phyloP scores from a whole-genome alignment of 2,113 vertebrate species.

The Epinephelus lanceolatus region DNA sequence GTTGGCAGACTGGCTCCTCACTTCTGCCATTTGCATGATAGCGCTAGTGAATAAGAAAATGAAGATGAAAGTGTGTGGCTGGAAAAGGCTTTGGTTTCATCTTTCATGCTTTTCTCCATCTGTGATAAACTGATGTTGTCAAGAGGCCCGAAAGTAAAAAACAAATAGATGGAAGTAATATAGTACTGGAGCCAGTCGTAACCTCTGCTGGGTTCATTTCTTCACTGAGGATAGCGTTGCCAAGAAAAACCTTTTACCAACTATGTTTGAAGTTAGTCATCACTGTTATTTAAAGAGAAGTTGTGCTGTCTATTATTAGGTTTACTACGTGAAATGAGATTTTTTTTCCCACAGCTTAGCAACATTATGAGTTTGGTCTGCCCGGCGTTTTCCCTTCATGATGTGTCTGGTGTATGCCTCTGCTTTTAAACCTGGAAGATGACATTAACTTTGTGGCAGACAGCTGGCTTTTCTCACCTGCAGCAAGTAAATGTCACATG shows the following conservation, averaged over 20 bases:
- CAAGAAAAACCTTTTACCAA: conserved; percentile 32
- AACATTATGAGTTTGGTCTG: conserved; percentile 22
- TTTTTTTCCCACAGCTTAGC: not conserved
- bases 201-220: conserved; percentile 5
- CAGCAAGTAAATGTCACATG: conserved; percentile 14
- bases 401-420: not conserved
- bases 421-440: conserved; percentile 28
- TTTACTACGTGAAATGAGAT: conserved; percentile 11
- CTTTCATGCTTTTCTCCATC: conserved; percentile 24
- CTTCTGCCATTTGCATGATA: conserved; percentile 52
- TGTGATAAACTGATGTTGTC: conserved; percentile 27
- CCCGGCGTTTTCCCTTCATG: not conserved
- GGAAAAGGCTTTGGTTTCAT: conserved; percentile 42
- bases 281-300: conserved; percentile 13
- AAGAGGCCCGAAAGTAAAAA: conserved; percentile 18
- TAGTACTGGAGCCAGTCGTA: not conserved
- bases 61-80: conserved; percentile 43
- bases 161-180: conserved; percentile 10
- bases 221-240: not conserved
- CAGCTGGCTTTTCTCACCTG: conserved; percentile 15
- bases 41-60: conserved; percentile 34
- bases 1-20: conserved; percentile 58
- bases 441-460: conserved; percentile 16
- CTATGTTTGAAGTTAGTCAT: conserved; percentile 25
- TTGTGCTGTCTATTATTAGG: conserved; percentile 6